Evolutionary conservation across 2,888 invertebrate genomes (phyloP).

Genomic region (Trisateles emortualis): DNA sequence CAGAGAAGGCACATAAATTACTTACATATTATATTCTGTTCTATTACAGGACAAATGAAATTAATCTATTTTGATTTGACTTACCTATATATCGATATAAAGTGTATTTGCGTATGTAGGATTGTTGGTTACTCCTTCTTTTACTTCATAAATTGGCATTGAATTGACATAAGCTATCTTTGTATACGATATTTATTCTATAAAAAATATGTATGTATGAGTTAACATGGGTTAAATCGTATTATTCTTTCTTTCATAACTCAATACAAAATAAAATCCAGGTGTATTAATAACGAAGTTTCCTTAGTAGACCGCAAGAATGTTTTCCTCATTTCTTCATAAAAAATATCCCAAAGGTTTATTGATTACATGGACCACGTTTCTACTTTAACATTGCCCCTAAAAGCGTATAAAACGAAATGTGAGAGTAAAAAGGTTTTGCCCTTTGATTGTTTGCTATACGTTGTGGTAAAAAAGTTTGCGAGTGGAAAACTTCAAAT

Average conservation of each 20-base stretch:
- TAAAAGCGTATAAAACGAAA: conserved; percentile 67
- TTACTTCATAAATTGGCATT: too few relatives aligned
- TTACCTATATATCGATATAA: too few relatives aligned
- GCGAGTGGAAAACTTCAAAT: conserved; percentile 41
- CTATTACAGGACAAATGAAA: too few relatives aligned
- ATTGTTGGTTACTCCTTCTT: too few relatives aligned
- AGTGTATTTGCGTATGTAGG: too few relatives aligned
- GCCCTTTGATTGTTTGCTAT: conserved; percentile 75
- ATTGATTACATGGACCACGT: conserved; percentile 66
- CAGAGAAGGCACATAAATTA: too few relatives aligned
- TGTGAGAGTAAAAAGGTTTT: conserved; percentile 71
- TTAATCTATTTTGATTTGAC: too few relatives aligned
- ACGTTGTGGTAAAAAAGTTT: conserved; percentile 57
- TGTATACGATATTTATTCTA: too few relatives aligned
- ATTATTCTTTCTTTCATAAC: background rate
- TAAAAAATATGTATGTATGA: too few relatives aligned
- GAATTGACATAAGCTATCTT: too few relatives aligned
- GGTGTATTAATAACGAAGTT: conserved; percentile 36
- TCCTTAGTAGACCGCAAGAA: conserved; percentile 25
- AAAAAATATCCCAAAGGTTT: conserved; percentile 54
- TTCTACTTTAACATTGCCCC: conserved; percentile 64
- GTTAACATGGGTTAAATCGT: background rate
- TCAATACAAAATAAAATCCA: conserved; percentile 8
- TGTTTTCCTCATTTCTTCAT: conserved; percentile 37
- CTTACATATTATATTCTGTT: too few relatives aligned